Percentiles rank a stretch among this genome's conserved stretches.
Conservation (phyloP, 2,888 invertebrate genomes). For the Argyra leucocephala region DNA sequence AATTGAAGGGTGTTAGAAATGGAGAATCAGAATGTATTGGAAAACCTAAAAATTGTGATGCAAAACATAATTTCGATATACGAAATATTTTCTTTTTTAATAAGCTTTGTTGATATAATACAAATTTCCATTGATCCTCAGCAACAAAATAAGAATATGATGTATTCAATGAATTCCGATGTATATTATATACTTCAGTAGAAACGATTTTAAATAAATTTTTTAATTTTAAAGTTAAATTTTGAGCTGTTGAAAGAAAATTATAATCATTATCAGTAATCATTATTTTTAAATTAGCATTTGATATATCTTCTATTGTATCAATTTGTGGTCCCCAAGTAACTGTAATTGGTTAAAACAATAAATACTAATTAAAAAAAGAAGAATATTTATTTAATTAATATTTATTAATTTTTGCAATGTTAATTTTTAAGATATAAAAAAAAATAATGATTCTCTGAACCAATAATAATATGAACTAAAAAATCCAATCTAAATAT, state of each 20-base stretch:
- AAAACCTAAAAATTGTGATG: slow-evolving; percentile 13
- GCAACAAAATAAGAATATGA: slow-evolving; percentile 16
- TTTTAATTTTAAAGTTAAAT: slow-evolving; percentile 10
- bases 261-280: background rate
- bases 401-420: no score
- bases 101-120: slow-evolving; percentile 14
- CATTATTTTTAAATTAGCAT: slow-evolving; percentile 13
- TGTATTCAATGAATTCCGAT: slow-evolving; percentile 15
- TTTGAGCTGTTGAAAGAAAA: slow-evolving; percentile 2
- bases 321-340: slow-evolving; percentile 16
- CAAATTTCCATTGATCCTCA: slow-evolving; percentile 16
- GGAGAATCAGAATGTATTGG: slow-evolving; percentile 17
- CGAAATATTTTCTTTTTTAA: slow-evolving; percentile 13
- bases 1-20: slow-evolving; percentile 13
- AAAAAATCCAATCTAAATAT: no score
- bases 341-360: background rate
- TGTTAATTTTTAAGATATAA: no score
- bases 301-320: slow-evolving; percentile 11
- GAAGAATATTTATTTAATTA: no score
- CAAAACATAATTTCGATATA: slow-evolving; percentile 14
- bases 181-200: background rate
- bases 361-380: no score
- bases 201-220: slow-evolving; percentile 12
- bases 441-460: no score
- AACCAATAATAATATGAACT: no score